A percentile compares a stretch with the other conserved stretches of the same genome.
Conservation (phyloP, 2,113 vertebrate species). For the Pangasianodon hypophthalmus region DNA sequence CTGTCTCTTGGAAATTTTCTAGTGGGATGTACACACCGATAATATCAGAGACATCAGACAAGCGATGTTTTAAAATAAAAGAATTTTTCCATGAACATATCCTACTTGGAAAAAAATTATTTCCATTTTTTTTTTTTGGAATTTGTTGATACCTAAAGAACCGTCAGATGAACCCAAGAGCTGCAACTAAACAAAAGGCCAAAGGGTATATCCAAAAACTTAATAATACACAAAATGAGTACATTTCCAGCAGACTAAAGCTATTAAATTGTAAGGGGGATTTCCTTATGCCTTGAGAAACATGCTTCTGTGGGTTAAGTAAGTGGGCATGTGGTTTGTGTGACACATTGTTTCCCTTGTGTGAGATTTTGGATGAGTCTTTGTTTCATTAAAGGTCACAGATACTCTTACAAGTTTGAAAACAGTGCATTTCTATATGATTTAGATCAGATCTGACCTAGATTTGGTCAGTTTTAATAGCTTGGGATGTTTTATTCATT, state of each 20-base stretch:
- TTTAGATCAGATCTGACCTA: too few species aligned
- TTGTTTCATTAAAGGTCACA: constrained; percentile 16
- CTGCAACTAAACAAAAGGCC: not conserved
- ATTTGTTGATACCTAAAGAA: not conserved
- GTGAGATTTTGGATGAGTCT: not conserved
- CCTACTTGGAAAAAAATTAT: not conserved
- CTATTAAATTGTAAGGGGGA: not conserved
- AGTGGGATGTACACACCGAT: not conserved
- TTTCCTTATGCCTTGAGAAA: constrained; percentile 7
- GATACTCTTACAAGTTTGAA: not conserved
- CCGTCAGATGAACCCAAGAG: not conserved
- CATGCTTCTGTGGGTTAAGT: constrained; percentile 6
- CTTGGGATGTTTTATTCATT: too few species aligned
- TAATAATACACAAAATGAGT: not conserved
- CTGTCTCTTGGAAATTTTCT: not conserved
- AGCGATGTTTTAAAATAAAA: not conserved
- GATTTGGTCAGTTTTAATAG: not conserved
- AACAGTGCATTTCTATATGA: not conserved
- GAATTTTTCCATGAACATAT: not conserved
- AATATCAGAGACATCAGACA: not conserved
- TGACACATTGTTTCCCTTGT: not conserved
- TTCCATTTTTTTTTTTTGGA: not conserved
- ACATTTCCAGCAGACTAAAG: not conserved
- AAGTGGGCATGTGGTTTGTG: not conserved
- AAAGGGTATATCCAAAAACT: not conserved